A percentile compares a stretch with the other conserved stretches of the same genome.
phyloP scores from a whole-genome alignment of 2,888 invertebrate species.

The Temnothorax ravouxi region DNA sequence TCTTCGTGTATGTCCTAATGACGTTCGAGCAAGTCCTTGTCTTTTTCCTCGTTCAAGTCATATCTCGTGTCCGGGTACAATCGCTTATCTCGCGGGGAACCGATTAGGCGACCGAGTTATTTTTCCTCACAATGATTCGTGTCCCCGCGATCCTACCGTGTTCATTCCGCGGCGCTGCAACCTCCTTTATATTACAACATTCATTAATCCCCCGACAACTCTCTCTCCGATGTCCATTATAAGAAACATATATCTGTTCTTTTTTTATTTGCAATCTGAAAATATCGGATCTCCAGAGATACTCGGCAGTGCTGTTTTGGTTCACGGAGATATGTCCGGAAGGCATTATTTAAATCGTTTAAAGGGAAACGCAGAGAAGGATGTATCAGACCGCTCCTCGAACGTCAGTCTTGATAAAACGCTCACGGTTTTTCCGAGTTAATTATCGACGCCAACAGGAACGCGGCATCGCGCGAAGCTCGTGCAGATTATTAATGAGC shows the following conservation, averaged over 20 bases:
- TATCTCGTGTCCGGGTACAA: slow-evolving; percentile 38
- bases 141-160: neutral
- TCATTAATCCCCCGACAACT: neutral
- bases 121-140: neutral
- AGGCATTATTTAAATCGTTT: slow-evolving; percentile 3
- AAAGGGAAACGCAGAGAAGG: neutral
- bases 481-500: slow-evolving; percentile 43
- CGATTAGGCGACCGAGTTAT: slow-evolving; percentile 24
- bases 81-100: slow-evolving; percentile 44
- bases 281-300: neutral
- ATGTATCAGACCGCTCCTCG: slow-evolving; percentile 2
- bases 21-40: slow-evolving; percentile 47
- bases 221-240: neutral
- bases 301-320: neutral
- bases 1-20: slow-evolving; percentile 44
- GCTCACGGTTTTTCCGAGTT: slow-evolving; percentile 36
- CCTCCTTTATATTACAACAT: neutral
- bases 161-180: neutral
- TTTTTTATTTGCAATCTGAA: neutral
- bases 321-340: neutral
- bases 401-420: slow-evolving; percentile 26
- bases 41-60: slow-evolving; percentile 29
- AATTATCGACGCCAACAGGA: slow-evolving; percentile 41
- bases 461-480: neutral
- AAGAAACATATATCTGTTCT: slow-evolving; percentile 4